Evolutionary conservation across 2,888 invertebrate species (phyloP), one percentile per base, ranked within the genome.

Genomic region (Sabatieria punctata): DNA sequence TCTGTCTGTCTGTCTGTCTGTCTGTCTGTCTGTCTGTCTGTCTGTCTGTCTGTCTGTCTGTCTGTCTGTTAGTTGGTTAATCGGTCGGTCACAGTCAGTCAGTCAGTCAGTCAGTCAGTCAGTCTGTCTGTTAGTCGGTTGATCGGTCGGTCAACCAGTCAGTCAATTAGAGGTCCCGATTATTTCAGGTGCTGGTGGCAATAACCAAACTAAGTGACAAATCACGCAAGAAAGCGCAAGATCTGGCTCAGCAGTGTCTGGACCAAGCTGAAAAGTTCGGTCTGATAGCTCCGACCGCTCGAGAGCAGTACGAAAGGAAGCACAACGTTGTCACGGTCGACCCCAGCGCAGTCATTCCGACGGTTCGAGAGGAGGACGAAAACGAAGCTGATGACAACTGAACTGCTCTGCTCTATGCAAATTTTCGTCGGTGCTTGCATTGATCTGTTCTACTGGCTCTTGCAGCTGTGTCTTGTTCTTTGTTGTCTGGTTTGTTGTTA

Each of bases 161-260:
- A 41, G 13, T 41, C 15, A 39, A 6, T 21, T 37, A n/a, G 25
- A 40, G 58, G 58, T 57, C 54, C 18, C 59, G 59, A 37, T 43
- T 63, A 4, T 63, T 63, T 54, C 55, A 59, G 24, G 51, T 63
- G 19, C 51, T 64, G 30, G 56, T 64, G 6, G 63, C 63, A 2
- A 56, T 63, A 27, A 55, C 60, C 13, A 64, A 64, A 46, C 41
- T 63, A 39, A 51, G 54, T 38, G 58, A 57, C 43, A 47, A 49
- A 18, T 54, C 52, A 26, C 51, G 64, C 26, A 47, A 51, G 15
- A 55, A 55, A 15, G 51, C 57, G 2, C 50, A 54, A 18, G 54
- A 58, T 30, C 54, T 59, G 24, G 38, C 45, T 4, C 6, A 19
- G 8, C 15, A 24, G 4, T 37, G 38, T 39, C 45, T 45, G 45